Base-by-base conservation (phyloP, 2,888 invertebrate genomes). In the Oxytorus armatus region DNA sequence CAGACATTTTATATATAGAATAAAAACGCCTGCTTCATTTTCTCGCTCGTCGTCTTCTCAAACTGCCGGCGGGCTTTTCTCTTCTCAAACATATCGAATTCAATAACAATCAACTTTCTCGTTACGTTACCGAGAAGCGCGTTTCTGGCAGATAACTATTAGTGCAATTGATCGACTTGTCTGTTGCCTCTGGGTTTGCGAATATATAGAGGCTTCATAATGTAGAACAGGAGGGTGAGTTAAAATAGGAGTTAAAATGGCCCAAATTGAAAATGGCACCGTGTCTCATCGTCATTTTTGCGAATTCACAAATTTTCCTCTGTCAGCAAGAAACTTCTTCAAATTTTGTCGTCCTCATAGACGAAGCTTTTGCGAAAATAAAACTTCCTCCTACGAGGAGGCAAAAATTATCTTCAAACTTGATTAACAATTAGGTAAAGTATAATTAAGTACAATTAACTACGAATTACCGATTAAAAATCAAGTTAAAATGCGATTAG, bases 21-120 rank as follows among this genome's bases (percentile, higher is more conserved):
- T 33, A 16, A 18, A 33, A 25, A 29, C 23, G 42, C 23, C 23
- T 39, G 23, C 42, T 51, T 47, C 53, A 18, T 66, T 23, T 25
- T 61, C 29, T 23, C 33, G 59, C 29, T 68, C 39, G 61, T 8
- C 21, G 8, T 21, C 55, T 39, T 65, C 14, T 44, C 47, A 25
- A n/a, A 63, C 53, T 47, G 57, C 55, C 29, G 59, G 16, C 25
- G 59, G 59, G 42, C 51, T 77, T 51, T 59, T 59, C 49, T 66
- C 39, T 8, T 59, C 51, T 59, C 51, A 66, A 66, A 66, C 51
- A 66, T 59, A 59, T 66, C 21, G 33, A 72, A 77, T 61, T 66
- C 66, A 72, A 77, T 77, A 44, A 77, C 66, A 77, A 72, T 72
- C 53, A 63, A 25, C 44, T 53, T 11, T 14, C 25, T 21, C 59